phyloP scores from a whole-genome alignment of 2,888 invertebrate species.

The Dione vanillae region DNA sequence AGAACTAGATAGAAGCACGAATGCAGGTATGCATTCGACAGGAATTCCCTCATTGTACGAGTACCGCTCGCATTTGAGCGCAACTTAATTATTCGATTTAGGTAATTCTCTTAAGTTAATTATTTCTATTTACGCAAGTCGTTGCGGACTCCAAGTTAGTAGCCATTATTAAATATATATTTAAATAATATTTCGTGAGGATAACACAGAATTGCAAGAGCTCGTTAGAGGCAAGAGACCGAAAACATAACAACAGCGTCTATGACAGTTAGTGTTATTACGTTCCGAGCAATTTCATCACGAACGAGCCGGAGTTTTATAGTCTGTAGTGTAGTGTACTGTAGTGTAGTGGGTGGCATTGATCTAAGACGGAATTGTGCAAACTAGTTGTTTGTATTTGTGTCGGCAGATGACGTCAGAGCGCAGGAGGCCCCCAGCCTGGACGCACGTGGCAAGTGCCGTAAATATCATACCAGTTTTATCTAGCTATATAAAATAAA shows the following conservation, averaged over 20 bases:
- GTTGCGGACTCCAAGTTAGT: not conserved
- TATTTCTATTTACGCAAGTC: not conserved
- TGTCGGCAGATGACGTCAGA: constrained; percentile 34
- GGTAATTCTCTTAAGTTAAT: no score
- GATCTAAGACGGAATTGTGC: constrained; percentile 38
- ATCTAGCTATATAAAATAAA: not conserved
- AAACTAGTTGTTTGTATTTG: constrained; percentile 42
- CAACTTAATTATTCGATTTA: no score
- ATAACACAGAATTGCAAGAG: constrained; percentile 2
- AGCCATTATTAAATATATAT: no score
- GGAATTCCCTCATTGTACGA: not conserved
- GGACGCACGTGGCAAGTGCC: no score
- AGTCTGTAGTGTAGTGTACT: no score
- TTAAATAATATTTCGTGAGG: not conserved
- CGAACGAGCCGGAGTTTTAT: constrained; percentile 21
- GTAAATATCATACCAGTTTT: not conserved
- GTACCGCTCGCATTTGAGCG: no score
- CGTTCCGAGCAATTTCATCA: constrained; percentile 14
- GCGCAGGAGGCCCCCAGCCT: not conserved
- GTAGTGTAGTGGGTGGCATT: not conserved
- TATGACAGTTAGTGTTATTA: constrained; percentile 16
- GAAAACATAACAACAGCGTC: constrained; percentile 34
- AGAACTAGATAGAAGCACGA: no score
- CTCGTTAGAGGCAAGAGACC: constrained; percentile 22
- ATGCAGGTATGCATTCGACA: no score